These are phyloP conservation scores for Pogoniulus pusillus DNA, from an alignment of 2,797 vertebrate genomes.

Conservation along the genomic window DNA sequence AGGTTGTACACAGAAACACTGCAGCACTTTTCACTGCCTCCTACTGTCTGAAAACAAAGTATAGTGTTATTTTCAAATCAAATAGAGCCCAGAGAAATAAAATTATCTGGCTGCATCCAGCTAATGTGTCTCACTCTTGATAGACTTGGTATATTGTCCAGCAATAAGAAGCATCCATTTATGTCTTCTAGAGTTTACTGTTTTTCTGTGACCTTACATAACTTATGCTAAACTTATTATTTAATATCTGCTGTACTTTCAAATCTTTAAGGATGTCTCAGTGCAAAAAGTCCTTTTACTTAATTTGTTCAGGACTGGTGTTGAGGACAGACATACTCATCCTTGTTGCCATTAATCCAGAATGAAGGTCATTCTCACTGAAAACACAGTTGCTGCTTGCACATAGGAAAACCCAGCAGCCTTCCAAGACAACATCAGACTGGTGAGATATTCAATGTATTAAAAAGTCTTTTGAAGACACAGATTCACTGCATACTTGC, in stretches of 20 bases:
- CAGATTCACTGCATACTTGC: background rate
- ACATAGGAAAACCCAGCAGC: background rate
- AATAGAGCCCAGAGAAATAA: background rate
- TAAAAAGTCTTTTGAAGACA: background rate
- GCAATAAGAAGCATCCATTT: background rate
- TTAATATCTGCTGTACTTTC: background rate
- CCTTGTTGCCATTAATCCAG: background rate
- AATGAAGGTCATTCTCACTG: background rate
- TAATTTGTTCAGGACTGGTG: background rate
- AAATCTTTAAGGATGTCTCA: background rate
- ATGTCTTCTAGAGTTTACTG: background rate
- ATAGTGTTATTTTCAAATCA: background rate
- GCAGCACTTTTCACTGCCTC: constrained; percentile 13
- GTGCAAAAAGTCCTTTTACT: background rate
- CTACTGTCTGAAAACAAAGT: background rate
- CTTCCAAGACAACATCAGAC: background rate
- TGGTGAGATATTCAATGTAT: background rate
- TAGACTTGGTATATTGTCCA: background rate
- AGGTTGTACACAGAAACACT: background rate
- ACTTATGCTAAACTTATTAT: background rate
- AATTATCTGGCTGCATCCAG: background rate
- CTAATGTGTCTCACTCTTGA: background rate
- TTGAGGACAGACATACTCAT: background rate
- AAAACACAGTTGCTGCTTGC: background rate
- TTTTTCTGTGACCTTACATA: background rate